Base-by-base conservation (phyloP, 2,113 vertebrate genomes). In the Ondatra zibethicus region DNA sequence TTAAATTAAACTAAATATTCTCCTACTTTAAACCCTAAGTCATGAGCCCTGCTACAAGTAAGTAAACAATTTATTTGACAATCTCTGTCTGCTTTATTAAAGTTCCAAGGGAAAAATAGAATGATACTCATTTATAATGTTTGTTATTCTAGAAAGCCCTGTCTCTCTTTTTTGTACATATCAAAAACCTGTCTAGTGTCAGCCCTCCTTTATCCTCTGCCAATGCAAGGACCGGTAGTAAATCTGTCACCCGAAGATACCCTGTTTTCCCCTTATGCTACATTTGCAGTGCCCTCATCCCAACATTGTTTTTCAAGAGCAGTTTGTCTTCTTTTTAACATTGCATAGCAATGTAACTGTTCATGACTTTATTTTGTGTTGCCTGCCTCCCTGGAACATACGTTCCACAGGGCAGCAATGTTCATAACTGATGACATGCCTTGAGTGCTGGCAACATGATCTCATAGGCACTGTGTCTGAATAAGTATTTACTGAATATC, bases 61-160 rank as follows among this genome's bases (percentile, higher is more conserved):
- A 93, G 3, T 72, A 55, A 78, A 73, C 68, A 84, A 29, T 12
- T 31, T 77, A 84, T 88, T 36, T 94, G 81, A 88, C 17, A 78
- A 82, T n/a, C 25, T 77, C 23, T 45, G 50, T 82, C 29, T 45
- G 50, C 27, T 72, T 86, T 88, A 63, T 78, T 82, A 76, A 76
- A 72, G 29, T 55, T 95, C 88, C 36, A 81, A 92, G 31, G 45
- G 45, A 12, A 85, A 76, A 63, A n/a, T 58, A 50, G 65, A 85
- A 81, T 93, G n/a, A 52, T 39, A 93, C 23, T 84, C 39, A 88
- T 47, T 66, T 42, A 61, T 5, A 17, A 13, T 5, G 13, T 3
- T 81, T 33, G 50, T 42, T 29, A 21, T 75, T 73, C 61, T 58
- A 21, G 14, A 82, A 91, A 88, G 13, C 2, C 3, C 4, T 42